Evolutionary conservation across 2,888 invertebrate species (phyloP).

Genomic region (Ecdyonurus torrentis): DNA sequence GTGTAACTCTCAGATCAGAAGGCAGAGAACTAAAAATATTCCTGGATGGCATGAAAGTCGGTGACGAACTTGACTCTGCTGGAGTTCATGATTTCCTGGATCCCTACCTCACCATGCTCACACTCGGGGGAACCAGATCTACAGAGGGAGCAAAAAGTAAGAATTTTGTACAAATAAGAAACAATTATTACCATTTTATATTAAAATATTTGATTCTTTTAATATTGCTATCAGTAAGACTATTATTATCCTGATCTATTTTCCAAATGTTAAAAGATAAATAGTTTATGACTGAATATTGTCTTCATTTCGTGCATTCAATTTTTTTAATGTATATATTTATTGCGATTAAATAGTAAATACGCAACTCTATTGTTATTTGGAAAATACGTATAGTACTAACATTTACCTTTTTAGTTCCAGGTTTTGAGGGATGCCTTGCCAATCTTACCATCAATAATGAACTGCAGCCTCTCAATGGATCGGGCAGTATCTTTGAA

Average conservation of each 20-base stretch:
- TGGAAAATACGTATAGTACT: no score
- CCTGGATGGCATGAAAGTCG: conserved; percentile 51
- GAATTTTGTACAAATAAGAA: background rate
- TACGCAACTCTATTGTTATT: no score
- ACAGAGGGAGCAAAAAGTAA: conserved; percentile 9
- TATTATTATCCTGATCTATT: no score
- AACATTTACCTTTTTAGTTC: no score
- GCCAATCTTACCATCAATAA: conserved; percentile 78
- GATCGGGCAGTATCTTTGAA: conserved; percentile 65
- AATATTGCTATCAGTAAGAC: no score
- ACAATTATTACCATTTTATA: background rate
- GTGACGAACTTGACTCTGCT: conserved; percentile 71
- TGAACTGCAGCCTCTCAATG: conserved; percentile 77
- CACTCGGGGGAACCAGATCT: conserved; percentile 56
- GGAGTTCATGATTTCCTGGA: conserved; percentile 85
- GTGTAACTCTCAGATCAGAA: conserved; percentile 55
- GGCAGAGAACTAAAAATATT: conserved; percentile 47
- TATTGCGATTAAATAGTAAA: no score
- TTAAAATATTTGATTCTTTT: background rate
- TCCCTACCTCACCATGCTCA: conserved; percentile 66
- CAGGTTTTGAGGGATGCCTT: conserved; percentile 74
- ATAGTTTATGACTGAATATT: no score
- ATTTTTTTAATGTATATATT: no score
- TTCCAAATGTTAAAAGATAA: no score
- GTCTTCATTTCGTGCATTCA: no score